Conservation (phyloP, 2,888 invertebrate genomes). For the Agriopis leucophaearia region DNA sequence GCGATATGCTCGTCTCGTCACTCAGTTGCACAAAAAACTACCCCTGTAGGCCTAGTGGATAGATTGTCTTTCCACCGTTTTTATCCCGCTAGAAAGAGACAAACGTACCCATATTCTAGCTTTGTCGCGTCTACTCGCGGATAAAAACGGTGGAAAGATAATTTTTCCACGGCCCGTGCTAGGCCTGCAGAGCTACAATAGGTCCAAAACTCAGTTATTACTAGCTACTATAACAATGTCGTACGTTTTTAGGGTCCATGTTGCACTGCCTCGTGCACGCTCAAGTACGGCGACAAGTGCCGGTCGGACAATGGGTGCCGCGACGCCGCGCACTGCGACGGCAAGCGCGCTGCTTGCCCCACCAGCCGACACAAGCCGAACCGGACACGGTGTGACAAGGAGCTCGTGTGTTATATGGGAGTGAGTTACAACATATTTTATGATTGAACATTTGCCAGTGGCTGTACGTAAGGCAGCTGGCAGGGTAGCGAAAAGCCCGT, state of each 20-base stretch:
- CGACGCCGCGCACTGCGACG: constrained; percentile 97
- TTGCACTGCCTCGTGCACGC: constrained; percentile 94
- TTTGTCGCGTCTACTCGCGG: too few species aligned
- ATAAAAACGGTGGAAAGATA: too few species aligned
- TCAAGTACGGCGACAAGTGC: constrained; percentile 95
- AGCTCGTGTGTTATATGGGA: constrained; percentile 98
- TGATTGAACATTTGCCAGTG: background rate
- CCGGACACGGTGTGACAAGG: constrained; percentile 98
- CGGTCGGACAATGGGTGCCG: constrained; percentile 97
- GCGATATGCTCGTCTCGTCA: too few species aligned
- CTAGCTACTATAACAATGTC: background rate
- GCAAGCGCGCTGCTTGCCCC: constrained; percentile 95
- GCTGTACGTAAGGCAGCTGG: too few species aligned
- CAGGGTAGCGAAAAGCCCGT: too few species aligned
- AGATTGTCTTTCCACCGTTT: too few species aligned
- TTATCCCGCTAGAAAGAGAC: too few species aligned
- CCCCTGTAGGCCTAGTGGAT: too few species aligned
- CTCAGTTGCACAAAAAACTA: too few species aligned
- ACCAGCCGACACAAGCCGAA: constrained; percentile 96
- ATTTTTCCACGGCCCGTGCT: too few species aligned
- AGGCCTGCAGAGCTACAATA: too few species aligned
- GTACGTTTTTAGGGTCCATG: constrained; percentile 93
- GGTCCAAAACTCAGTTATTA: background rate
- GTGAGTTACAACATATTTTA: constrained; percentile 83
- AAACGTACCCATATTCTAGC: too few species aligned